phyloP scores from a whole-genome alignment of 2,888 invertebrate genomes.

The Eilema griseolum region DNA sequence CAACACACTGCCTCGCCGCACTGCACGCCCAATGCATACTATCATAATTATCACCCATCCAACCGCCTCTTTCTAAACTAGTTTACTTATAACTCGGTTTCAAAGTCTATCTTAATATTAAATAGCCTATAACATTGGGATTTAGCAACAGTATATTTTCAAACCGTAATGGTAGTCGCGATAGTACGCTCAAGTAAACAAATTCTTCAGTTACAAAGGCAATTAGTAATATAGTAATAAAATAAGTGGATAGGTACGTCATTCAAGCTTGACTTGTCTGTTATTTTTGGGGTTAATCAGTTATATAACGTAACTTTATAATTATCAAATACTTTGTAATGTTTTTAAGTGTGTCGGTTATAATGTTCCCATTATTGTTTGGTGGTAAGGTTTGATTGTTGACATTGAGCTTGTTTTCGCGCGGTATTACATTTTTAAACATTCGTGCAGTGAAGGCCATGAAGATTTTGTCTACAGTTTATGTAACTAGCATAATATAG shows the following conservation, averaged over 20 bases:
- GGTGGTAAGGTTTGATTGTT: conserved; percentile 32
- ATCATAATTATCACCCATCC: neutral
- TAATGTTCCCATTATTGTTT: conserved; percentile 47
- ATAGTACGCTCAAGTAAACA: too few relatives aligned
- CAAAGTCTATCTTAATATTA: too few relatives aligned
- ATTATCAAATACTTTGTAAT: conserved; percentile 50
- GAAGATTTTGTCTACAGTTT: conserved; percentile 16
- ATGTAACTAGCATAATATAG: conserved; percentile 15
- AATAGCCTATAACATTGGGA: too few relatives aligned
- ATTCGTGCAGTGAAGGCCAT: neutral
- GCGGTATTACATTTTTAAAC: conserved; percentile 18
- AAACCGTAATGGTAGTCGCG: too few relatives aligned
- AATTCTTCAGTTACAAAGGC: too few relatives aligned
- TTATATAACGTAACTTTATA: conserved; percentile 51
- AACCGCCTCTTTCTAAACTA: neutral
- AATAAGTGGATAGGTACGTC: neutral
- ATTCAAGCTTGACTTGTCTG: conserved; percentile 55
- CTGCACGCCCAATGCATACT: neutral
- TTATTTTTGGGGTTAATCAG: conserved; percentile 56
- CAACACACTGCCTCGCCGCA: too few relatives aligned
- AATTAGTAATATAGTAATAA: neutral
- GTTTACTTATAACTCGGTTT: neutral
- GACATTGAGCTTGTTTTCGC: conserved; percentile 25
- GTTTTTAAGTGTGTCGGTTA: conserved; percentile 38
- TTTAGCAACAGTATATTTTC: too few relatives aligned